Percentiles rank a stretch among this genome's conserved stretches.
phyloP scores from a whole-genome alignment of 1,140 invertebrate genomes.

The Dreissena polymorpha region DNA sequence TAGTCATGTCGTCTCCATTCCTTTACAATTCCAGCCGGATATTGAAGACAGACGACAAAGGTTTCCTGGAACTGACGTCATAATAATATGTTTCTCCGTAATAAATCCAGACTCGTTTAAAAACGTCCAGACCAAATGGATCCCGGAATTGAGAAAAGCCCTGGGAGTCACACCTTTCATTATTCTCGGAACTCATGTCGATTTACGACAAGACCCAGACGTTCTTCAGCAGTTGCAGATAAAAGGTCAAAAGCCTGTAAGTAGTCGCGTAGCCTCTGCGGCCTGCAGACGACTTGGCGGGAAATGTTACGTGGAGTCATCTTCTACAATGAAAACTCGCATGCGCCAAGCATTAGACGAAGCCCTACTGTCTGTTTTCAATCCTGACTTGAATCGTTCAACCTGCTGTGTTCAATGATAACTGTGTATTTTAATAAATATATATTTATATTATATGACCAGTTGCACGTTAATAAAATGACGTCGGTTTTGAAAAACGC shows the following conservation, averaged over 20 bases:
- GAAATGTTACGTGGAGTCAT: slow-evolving; percentile 65
- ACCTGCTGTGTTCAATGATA: no score
- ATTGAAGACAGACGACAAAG: slow-evolving; percentile 43
- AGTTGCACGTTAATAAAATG: no score
- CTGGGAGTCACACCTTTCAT: slow-evolving; percentile 64
- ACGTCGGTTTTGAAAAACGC: no score
- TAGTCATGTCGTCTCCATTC: no score
- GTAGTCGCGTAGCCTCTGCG: slow-evolving; percentile 37
- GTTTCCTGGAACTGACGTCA: slow-evolving; percentile 64
- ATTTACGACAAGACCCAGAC: slow-evolving; percentile 62
- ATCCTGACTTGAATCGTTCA: neutral
- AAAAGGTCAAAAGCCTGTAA: slow-evolving; percentile 55
- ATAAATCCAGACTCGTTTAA: slow-evolving; percentile 62
- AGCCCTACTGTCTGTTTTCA: slow-evolving; percentile 65
- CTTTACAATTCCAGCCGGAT: no score
- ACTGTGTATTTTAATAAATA: no score
- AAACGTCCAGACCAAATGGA: slow-evolving; percentile 67
- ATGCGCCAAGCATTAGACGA: slow-evolving; percentile 61
- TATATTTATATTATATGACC: no score
- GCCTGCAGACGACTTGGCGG: slow-evolving; percentile 57
- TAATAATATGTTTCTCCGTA: slow-evolving; percentile 73
- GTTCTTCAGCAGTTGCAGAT: slow-evolving; percentile 53
- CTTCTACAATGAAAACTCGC: slow-evolving; percentile 79
- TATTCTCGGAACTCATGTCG: slow-evolving; percentile 68
- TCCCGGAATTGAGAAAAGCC: slow-evolving; percentile 67